phyloP scores from a whole-genome alignment of 1,140 invertebrate genomes.

The Camponotus floridanus region DNA sequence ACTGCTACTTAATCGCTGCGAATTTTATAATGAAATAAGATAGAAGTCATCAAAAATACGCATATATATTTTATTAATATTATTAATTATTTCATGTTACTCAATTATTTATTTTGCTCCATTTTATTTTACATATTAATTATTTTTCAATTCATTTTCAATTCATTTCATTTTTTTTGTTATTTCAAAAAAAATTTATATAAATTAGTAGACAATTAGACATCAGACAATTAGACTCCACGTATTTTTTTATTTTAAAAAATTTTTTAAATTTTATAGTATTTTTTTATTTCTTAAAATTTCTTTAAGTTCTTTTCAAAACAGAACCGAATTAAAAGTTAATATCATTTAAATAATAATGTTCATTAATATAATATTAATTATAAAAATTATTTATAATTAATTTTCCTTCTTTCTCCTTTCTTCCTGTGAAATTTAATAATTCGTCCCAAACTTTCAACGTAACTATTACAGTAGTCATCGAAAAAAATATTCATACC shows the following conservation, averaged over 20 bases:
- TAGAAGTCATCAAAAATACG: neutral
- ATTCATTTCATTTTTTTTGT: neutral
- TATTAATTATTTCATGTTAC: neutral
- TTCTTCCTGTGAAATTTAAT: neutral
- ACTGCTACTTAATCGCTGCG: neutral
- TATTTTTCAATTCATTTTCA: neutral
- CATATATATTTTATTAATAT: neutral
- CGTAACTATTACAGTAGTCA: neutral
- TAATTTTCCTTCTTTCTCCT: neutral
- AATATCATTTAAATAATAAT: neutral
- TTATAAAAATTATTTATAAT: neutral
- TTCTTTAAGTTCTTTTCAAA: neutral
- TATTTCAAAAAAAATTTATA: too few species aligned
- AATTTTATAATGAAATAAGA: neutral
- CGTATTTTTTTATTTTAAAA: too few species aligned
- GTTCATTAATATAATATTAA: constrained; percentile 6
- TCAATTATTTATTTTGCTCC: neutral
- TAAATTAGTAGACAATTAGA: too few species aligned
- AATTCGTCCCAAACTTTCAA: constrained; percentile 6
- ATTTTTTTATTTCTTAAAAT: too few species aligned
- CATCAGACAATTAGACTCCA: too few species aligned
- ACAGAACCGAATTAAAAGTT: neutral
- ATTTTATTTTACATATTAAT: too few species aligned
- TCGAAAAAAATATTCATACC: neutral
- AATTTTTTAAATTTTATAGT: too few species aligned